These are phyloP conservation scores for Bos taurus DNA, from an alignment of 2,113 vertebrate genomes.

Conservation along the genomic window ARS-UCD2.0 NC_037339.1:83060001-83060500, in stretches of 20 bases:
- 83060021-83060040: fast-evolving
- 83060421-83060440: background rate
- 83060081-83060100: background rate
- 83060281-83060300: background rate
- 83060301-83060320: background rate
- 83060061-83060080: background rate
- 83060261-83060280: background rate
- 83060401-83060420: background rate
- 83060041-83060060: background rate
- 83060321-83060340: background rate
- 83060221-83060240: background rate
- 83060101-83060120: background rate
- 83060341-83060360: background rate
- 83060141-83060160: background rate
- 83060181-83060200: background rate
- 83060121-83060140: background rate
- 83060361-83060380: background rate
- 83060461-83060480: background rate
- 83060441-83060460: background rate
- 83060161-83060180: background rate
- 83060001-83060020: background rate
- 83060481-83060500: background rate
- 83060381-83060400: background rate
- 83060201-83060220: background rate
- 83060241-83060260: background rate